A percentile compares a stretch with the other conserved stretches of the same genome.
These are phyloP conservation scores for Coracopsis vasa DNA, from an alignment of 2,113 vertebrate species.

Conservation along the genomic window DNA sequence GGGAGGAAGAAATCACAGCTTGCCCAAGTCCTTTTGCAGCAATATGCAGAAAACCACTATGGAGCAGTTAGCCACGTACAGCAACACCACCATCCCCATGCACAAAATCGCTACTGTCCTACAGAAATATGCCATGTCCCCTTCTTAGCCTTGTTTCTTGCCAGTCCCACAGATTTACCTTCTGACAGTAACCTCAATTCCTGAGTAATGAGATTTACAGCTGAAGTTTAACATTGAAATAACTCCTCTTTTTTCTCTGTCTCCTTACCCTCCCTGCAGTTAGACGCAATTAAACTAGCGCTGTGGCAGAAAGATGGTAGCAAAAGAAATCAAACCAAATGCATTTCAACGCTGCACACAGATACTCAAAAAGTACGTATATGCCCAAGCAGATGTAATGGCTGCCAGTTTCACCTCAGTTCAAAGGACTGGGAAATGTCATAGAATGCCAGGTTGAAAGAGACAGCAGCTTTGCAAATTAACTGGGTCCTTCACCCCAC, in stretches of 20 bases:
- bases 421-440: not conserved
- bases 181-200: constrained; percentile 52
- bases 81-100: not conserved
- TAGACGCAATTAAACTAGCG: not conserved
- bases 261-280: not conserved
- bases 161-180: constrained; percentile 25
- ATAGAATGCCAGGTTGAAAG: not conserved
- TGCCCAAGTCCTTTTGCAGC: not conserved
- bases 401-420: not conserved
- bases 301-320: not conserved
- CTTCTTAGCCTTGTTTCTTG: constrained; percentile 32
- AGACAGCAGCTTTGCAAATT: not conserved
- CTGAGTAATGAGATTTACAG: constrained; percentile 35
- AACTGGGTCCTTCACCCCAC: not conserved
- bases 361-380: not conserved
- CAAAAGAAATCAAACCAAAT: not conserved
- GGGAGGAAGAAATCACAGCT: not conserved
- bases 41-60: not conserved
- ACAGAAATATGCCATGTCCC: not conserved
- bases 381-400: not conserved
- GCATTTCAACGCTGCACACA: rapidly evolving
- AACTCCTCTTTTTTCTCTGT: not conserved
- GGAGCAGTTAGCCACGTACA: not conserved
- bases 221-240: constrained; percentile 52
- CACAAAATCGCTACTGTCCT: not conserved